Evolutionary conservation across 2,888 invertebrate genomes (phyloP).

Genomic region (Acheta domesticus): DNA sequence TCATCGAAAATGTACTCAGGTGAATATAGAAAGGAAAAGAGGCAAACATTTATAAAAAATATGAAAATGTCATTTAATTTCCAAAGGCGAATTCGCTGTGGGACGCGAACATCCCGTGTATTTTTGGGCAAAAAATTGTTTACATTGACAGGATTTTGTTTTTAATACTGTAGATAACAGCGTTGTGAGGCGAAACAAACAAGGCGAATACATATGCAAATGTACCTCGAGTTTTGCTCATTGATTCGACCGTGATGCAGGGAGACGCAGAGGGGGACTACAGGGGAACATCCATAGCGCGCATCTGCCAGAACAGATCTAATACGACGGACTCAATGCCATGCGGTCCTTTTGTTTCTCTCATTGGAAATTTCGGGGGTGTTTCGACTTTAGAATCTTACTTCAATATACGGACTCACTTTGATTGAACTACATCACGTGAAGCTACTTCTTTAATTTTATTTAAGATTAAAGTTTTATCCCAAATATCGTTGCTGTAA

Average conservation of each 20-base stretch:
- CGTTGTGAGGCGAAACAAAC: background rate
- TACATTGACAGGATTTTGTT: background rate
- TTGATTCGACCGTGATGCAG: background rate
- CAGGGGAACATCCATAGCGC: background rate
- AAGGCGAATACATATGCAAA: conserved; percentile 18
- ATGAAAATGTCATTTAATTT: conserved; percentile 1
- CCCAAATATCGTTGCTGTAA: too few relatives aligned
- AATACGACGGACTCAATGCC: background rate
- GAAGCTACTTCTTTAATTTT: too few relatives aligned
- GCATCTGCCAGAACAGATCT: background rate
- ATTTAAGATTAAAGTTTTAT: too few relatives aligned
- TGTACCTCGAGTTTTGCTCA: background rate
- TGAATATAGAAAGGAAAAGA: too few relatives aligned
- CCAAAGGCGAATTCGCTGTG: background rate
- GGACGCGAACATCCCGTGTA: background rate
- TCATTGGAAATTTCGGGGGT: too few relatives aligned
- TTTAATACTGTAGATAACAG: conserved; percentile 7
- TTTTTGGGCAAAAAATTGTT: background rate
- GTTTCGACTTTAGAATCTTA: too few relatives aligned
- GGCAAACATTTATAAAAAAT: too few relatives aligned
- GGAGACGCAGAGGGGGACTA: background rate
- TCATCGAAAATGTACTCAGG: too few relatives aligned
- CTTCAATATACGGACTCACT: too few relatives aligned
- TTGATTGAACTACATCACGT: too few relatives aligned
- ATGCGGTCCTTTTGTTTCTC: background rate